Conservation (phyloP, 2,888 invertebrate genomes). For the Cylindroiulus punctatus region DNA sequence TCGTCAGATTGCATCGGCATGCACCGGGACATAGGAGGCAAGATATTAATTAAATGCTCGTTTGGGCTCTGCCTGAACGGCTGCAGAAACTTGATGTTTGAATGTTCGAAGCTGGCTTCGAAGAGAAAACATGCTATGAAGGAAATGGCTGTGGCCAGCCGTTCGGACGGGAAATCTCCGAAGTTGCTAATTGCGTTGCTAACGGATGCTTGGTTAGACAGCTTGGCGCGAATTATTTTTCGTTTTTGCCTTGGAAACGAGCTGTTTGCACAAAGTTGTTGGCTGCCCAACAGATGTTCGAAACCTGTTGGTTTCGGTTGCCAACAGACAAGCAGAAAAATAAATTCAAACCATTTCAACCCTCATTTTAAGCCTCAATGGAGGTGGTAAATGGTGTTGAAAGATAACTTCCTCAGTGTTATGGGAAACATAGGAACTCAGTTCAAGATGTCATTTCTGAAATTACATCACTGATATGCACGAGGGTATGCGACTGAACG, state of each 20-base stretch:
- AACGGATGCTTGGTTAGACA: neutral
- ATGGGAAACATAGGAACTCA: too few species aligned
- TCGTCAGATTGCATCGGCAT: neutral
- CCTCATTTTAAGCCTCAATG: neutral
- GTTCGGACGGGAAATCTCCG: neutral
- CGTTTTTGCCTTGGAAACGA: neutral
- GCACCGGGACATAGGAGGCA: neutral
- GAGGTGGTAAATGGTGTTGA: neutral
- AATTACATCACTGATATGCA: too few species aligned
- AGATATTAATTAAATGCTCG: constrained; percentile 13
- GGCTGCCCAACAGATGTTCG: too few species aligned
- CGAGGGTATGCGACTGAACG: too few species aligned
- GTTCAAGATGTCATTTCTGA: too few species aligned
- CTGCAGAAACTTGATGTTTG: neutral
- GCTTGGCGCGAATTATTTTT: neutral
- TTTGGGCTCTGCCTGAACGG: neutral
- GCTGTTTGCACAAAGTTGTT: constrained; percentile 63
- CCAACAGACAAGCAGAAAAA: too few species aligned
- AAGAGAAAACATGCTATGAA: neutral
- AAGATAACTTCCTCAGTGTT: neutral
- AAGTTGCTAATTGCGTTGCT: neutral
- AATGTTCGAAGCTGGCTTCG: neutral
- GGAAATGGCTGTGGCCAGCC: neutral
- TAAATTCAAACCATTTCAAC: too few species aligned
- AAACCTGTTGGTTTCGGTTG: too few species aligned